Base-by-base conservation (phyloP, 92 coral and sea anemone species). In the Virgularia gustaviana region DNA sequence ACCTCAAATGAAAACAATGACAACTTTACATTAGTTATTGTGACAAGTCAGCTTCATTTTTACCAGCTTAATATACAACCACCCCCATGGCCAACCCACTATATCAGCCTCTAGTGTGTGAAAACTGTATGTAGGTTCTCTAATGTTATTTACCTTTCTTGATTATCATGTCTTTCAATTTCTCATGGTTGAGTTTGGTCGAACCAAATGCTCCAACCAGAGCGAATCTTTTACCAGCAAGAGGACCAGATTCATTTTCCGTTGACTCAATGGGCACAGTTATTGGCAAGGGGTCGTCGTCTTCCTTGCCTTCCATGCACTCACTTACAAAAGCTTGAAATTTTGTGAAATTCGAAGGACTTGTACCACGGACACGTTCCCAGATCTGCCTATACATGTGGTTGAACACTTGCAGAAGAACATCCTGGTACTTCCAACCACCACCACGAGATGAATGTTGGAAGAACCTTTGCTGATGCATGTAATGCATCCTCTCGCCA, bases 401-500 rank as follows among this genome's bases (percentile, higher is more conserved):
- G 24, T 79, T 55, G 51, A 84, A 79, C 30, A 79, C 15, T 22
- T 56, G 19, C 79, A 79, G 70, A 49, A 83, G 72, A 0, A 81
- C 78, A 19, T 79, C 85, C 47, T 79, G 65, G 35, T 79, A 54
- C 12, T 49, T 44, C 88, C 81, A 78, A 18, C 88, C 80, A 16
- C 87, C 87, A 39, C 81, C 83, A 20, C n/a, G n/a, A n/a, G n/a
- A n/a, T n/a, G n/a, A n/a, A n/a, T n/a, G n/a, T n/a, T n/a, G n/a
- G n/a, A 22, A 70, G 24, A 29, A n/a, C n/a, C n/a, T n/a, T n/a
- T n/a, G n/a, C n/a, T n/a, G n/a, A n/a, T n/a, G n/a, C 16, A 81
- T 65, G 71, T 86, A 86, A 16, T 81, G 84, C 57, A 79, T 38
- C 2, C 71, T 75, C 55, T 86, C 86, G n/a, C 86, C 90, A 23